Conservation (phyloP, 2,888 invertebrate species). For the Leucozona laternaria region DNA sequence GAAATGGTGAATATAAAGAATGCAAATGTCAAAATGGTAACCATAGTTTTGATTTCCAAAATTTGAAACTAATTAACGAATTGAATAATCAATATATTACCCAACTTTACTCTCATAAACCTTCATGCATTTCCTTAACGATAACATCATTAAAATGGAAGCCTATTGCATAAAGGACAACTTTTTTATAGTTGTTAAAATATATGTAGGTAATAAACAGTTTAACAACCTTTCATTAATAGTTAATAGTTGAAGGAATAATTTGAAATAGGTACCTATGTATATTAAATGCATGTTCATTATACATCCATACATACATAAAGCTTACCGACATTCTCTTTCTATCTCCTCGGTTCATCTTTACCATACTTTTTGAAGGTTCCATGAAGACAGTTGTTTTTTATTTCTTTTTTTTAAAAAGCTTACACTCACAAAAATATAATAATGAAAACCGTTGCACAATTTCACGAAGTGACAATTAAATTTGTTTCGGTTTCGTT, state of each 20-base stretch:
- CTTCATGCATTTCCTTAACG: not conserved
- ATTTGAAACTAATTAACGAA: not conserved
- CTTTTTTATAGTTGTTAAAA: constrained; percentile 1
- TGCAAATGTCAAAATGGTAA: not conserved
- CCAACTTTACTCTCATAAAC: not conserved
- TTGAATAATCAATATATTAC: constrained; percentile 15
- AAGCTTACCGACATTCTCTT: constrained; percentile 54
- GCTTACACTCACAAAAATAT: constrained; percentile 22
- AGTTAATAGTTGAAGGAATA: constrained; percentile 4
- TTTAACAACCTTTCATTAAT: constrained; percentile 10
- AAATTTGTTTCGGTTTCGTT: constrained; percentile 20
- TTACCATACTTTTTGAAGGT: constrained; percentile 3
- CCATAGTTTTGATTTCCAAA: not conserved
- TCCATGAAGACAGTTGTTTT: not conserved
- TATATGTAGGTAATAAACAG: constrained; percentile 3
- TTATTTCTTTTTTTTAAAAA: not conserved
- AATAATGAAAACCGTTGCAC: constrained; percentile 14
- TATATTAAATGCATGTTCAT: not conserved
- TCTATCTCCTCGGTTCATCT: constrained; percentile 42
- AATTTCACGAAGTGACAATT: constrained; percentile 34
- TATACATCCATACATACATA: too few relatives aligned
- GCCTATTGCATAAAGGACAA: not conserved
- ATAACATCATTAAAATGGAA: not conserved
- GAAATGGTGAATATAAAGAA: too few relatives aligned
- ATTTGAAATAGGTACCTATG: not conserved